Evolutionary conservation across 2,797 vertebrate species (phyloP).

Genomic region (Hypotaenidia philippensis): DNA sequence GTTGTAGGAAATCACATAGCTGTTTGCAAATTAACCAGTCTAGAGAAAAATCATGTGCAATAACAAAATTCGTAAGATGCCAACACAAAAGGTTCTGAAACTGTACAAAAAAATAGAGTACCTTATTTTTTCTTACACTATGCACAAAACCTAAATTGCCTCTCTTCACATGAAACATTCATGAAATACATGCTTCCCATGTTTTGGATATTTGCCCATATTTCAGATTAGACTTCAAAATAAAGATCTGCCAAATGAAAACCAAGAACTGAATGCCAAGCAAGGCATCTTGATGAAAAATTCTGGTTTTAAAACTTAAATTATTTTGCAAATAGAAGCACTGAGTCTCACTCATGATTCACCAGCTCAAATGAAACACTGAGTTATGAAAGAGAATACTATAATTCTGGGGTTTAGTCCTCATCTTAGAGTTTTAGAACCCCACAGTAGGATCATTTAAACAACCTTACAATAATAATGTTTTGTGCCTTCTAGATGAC

Average conservation of each 20-base stretch:
- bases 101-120: rapidly evolving
- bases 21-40: background rate
- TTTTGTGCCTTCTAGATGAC: background rate
- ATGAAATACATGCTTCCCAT: background rate
- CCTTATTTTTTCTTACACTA: background rate
- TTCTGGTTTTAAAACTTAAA: background rate
- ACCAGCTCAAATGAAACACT: background rate
- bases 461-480: background rate
- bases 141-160: background rate
- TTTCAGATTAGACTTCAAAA: background rate
- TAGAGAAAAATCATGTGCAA: background rate
- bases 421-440: background rate
- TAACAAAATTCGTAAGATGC: background rate
- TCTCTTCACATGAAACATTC: background rate
- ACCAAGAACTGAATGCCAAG: background rate
- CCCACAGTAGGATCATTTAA: rapidly evolving
- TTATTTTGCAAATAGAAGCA: background rate
- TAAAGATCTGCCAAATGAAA: background rate
- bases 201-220: background rate
- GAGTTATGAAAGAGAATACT: background rate
- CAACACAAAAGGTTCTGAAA: background rate
- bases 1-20: background rate
- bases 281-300: background rate
- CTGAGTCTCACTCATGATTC: background rate
- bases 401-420: background rate